A percentile compares a stretch with the other conserved stretches of the same genome.
phyloP scores from a whole-genome alignment of 1,140 invertebrate species.

The Temnothorax longispinosus region DNA sequence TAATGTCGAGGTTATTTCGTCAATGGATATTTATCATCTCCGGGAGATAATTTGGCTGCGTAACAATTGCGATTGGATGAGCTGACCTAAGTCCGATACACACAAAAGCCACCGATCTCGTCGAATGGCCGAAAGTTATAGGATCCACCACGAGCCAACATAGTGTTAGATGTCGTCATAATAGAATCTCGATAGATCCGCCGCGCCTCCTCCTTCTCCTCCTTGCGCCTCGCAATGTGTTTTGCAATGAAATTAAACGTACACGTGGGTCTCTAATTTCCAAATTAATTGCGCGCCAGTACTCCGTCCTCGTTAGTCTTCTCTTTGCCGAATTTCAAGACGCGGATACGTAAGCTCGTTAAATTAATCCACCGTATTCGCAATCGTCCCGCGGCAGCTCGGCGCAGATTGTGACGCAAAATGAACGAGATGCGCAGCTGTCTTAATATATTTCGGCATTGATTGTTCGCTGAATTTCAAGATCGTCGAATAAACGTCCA shows the following conservation, averaged over 20 bases:
- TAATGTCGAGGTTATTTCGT: neutral
- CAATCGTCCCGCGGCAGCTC: neutral
- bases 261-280: conserved; percentile 29
- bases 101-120: neutral
- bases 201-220: neutral
- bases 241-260: conserved; percentile 53
- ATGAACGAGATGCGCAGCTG: conserved; percentile 5
- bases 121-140: conserved; percentile 9
- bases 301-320: conserved; percentile 26
- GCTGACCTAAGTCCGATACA: neutral
- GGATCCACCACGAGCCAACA: neutral
- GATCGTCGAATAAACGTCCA: neutral
- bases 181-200: conserved; percentile 41
- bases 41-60: neutral
- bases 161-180: conserved; percentile 28
- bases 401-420: neutral
- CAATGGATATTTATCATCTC: neutral
- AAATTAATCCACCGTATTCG: conserved; percentile 40
- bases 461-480: neutral
- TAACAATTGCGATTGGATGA: neutral
- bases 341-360: conserved; percentile 15
- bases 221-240: neutral
- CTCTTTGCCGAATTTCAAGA: conserved; percentile 26
- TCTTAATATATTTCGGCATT: neutral
- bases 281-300: conserved; percentile 32